Evolutionary conservation across 1,140 invertebrate species (phyloP).

Genomic region (Hypothenemus hampei): DNA sequence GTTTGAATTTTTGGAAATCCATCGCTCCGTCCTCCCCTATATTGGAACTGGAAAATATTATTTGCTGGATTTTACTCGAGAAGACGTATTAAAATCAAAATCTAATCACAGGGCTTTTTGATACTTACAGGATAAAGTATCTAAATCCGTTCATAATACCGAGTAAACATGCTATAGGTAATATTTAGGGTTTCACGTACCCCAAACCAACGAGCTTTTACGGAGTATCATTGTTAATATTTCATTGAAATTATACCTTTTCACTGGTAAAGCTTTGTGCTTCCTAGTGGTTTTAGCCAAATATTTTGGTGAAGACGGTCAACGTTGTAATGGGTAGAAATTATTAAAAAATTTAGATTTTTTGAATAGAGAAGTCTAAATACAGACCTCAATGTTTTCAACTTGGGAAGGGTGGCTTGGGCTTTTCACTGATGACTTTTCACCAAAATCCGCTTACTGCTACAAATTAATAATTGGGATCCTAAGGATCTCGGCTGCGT

Average conservation of each 20-base stretch:
- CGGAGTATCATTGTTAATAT: too few species aligned
- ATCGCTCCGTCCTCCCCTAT: too few species aligned
- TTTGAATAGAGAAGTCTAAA: too few species aligned
- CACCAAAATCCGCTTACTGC: slow-evolving; percentile 32
- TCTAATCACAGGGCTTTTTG: slow-evolving; percentile 26
- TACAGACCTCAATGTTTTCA: background rate
- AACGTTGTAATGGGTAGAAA: too few species aligned
- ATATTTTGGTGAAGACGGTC: too few species aligned
- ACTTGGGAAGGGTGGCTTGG: slow-evolving; percentile 24
- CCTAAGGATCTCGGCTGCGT: slow-evolving; percentile 17
- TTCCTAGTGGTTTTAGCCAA: too few species aligned
- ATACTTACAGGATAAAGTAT: slow-evolving; percentile 27
- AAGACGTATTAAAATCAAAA: slow-evolving; percentile 26
- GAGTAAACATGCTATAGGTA: slow-evolving; percentile 27
- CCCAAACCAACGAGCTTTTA: background rate
- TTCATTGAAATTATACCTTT: too few species aligned
- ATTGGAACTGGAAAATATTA: slow-evolving; percentile 7
- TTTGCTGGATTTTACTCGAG: slow-evolving; percentile 4
- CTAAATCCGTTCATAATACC: slow-evolving; percentile 28
- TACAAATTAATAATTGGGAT: slow-evolving; percentile 34
- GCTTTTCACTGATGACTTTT: slow-evolving; percentile 30
- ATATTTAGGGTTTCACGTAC: slow-evolving; percentile 25
- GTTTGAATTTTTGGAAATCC: too few species aligned
- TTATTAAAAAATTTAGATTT: too few species aligned
- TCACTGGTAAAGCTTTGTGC: too few species aligned